phyloP scores from a whole-genome alignment of 2,113 vertebrate species.

The Etheostoma cragini region DNA sequence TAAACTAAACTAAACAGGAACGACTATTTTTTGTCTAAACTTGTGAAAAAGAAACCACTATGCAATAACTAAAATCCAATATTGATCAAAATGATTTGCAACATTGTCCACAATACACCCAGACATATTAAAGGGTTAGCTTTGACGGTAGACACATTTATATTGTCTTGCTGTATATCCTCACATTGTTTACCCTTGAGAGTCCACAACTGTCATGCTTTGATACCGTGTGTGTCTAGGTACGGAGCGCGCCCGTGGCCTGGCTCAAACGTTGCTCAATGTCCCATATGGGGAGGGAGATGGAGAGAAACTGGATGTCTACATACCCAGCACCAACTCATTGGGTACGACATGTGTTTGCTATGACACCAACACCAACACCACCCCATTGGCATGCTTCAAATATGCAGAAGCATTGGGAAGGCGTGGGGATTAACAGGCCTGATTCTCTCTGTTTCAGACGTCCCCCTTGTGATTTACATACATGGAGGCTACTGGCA shows the following conservation, averaged over 20 bases:
- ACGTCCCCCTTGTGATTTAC: slow-evolving; percentile 87
- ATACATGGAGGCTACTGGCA: slow-evolving; percentile 97
- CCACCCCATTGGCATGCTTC: background rate
- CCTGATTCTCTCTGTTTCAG: slow-evolving; percentile 74
- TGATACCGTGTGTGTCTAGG: slow-evolving; percentile 77
- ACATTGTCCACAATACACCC: background rate
- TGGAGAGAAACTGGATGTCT: slow-evolving; percentile 90
- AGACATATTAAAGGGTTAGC: background rate
- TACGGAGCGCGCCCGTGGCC: slow-evolving; percentile 81
- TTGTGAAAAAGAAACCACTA: background rate
- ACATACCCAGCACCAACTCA: slow-evolving; percentile 83
- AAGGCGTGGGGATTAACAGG: background rate
- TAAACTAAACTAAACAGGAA: background rate
- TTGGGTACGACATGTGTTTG: slow-evolving; percentile 73
- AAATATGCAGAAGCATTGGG: background rate
- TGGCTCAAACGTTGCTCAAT: slow-evolving; percentile 79
- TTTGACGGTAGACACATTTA: background rate
- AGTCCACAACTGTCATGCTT: background rate
- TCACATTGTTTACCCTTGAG: no score
- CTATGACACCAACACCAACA: background rate
- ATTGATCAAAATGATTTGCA: background rate
- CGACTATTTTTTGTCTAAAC: background rate
- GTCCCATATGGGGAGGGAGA: slow-evolving; percentile 87
- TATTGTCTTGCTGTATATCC: background rate
- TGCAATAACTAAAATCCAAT: background rate